phyloP scores from a whole-genome alignment of 2,113 vertebrate genomes.

The Strigops habroptila region DNA sequence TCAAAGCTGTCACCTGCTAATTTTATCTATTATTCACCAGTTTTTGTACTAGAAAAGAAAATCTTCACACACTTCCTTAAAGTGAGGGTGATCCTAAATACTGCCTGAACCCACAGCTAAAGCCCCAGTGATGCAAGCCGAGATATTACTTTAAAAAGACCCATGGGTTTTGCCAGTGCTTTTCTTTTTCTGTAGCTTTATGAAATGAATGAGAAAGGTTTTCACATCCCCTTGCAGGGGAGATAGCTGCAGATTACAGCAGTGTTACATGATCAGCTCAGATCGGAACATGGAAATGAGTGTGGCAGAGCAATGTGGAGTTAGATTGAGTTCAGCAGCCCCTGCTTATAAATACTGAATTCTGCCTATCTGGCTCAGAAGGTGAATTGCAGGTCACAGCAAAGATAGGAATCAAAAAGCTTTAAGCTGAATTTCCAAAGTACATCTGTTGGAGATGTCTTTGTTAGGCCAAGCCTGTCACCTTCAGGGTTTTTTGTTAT shows the following conservation, averaged over 20 bases:
- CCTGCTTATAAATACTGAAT: slow-evolving; percentile 43
- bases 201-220: neutral
- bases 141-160: neutral
- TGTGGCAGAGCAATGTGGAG: neutral
- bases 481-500: neutral
- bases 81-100: neutral
- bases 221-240: neutral
- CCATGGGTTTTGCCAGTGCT: neutral
- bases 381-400: slow-evolving; percentile 23
- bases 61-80: neutral
- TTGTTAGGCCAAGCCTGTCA: neutral
- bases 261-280: neutral
- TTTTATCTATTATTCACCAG: neutral
- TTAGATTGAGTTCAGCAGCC: neutral
- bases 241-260: neutral
- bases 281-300: slow-evolving; percentile 51
- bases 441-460: neutral
- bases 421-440: slow-evolving; percentile 28
- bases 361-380: neutral
- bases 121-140: accelerated
- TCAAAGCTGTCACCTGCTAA: neutral
- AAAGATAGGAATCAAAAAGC: slow-evolving; percentile 23
- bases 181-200: neutral
- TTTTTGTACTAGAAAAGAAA: neutral
- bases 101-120: neutral